These are phyloP conservation scores for Sarcophaga carnaria DNA, from an alignment of 2,888 invertebrate genomes.

Conservation along the genomic window DNA sequence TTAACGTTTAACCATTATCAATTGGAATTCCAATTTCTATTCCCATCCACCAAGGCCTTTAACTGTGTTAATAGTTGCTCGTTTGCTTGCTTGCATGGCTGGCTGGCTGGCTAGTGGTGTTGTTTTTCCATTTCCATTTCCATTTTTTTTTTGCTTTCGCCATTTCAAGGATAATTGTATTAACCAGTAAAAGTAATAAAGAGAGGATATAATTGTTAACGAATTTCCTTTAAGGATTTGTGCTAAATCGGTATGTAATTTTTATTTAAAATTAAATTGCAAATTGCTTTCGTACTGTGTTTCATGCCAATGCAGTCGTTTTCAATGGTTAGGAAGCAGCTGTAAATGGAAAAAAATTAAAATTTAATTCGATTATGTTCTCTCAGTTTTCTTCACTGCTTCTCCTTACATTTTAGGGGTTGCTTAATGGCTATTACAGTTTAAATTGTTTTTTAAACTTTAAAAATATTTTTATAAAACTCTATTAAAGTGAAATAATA, in stretches of 20 bases:
- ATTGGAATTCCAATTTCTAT: constrained; percentile 26
- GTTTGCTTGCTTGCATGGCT: not conserved
- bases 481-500: too few species aligned
- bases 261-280: constrained; percentile 57
- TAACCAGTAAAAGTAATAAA: constrained; percentile 67
- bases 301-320: not conserved
- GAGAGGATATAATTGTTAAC: constrained; percentile 67
- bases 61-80: constrained; percentile 23
- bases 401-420: constrained; percentile 16
- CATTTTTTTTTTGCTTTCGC: not conserved
- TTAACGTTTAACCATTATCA: constrained; percentile 47
- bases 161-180: constrained; percentile 68
- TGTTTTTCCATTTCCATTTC: constrained; percentile 4
- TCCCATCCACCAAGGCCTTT: constrained; percentile 24
- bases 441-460: too few species aligned
- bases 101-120: constrained; percentile 21
- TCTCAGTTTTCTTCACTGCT: not conserved
- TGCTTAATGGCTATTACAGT: not conserved
- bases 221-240: constrained; percentile 62
- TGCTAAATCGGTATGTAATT: constrained; percentile 53
- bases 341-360: constrained; percentile 56
- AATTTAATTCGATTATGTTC: constrained; percentile 41
- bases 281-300: constrained; percentile 33
- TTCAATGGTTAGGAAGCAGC: constrained; percentile 40
- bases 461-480: too few species aligned